Conservation (phyloP, 1,140 invertebrate species). For the Pachypeltis micranthus region DNA sequence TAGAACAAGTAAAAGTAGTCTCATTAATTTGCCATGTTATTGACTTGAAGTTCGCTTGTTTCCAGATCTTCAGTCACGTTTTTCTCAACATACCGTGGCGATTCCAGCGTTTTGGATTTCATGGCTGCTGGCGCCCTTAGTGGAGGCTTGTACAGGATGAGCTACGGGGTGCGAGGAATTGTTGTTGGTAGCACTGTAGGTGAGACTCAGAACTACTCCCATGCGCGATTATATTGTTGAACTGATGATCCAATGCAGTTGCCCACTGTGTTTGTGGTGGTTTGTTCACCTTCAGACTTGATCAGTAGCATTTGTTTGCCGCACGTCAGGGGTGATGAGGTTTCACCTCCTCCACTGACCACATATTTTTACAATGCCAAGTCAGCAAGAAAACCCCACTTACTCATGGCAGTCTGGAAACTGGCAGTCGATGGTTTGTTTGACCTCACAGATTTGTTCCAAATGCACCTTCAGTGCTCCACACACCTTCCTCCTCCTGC, state of each 20-base stretch:
- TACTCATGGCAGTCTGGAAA: no score
- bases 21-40: no score
- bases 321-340: background rate
- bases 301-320: background rate
- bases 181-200: slow-evolving; percentile 14
- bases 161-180: slow-evolving; percentile 13
- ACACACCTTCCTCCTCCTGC: no score
- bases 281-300: background rate
- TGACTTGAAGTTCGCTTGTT: no score
- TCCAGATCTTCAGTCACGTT: slow-evolving; percentile 15
- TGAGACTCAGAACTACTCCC: background rate
- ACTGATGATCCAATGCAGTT: no score
- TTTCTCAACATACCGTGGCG: background rate
- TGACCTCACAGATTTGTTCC: no score
- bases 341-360: background rate
- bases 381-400: no score
- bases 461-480: no score
- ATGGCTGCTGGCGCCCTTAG: slow-evolving; percentile 6
- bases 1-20: no score
- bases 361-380: background rate
- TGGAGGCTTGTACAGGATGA: slow-evolving; percentile 14
- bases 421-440: no score
- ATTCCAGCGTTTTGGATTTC: slow-evolving; percentile 12
- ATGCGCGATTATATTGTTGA: background rate
- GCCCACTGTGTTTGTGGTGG: background rate